Evolutionary conservation across 2,888 invertebrate species (phyloP), one percentile per base, ranked within the genome.

Genomic region (Leuctra nigra): DNA sequence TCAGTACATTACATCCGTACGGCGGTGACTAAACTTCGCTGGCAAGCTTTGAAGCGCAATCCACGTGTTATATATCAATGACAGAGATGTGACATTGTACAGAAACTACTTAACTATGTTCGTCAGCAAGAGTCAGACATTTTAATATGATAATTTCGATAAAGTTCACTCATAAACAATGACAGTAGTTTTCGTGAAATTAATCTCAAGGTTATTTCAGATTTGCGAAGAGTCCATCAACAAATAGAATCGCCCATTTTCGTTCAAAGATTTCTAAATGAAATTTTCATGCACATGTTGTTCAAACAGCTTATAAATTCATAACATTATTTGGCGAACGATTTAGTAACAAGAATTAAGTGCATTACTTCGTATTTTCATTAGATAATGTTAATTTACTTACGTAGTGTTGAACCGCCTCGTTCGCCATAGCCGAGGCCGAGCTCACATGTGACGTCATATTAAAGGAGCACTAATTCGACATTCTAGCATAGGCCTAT

Each of bases 361-460:
- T 52, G 55, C 59, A 59, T 57, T 59, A 59, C 47, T 55, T 60
- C 57, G 55, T 57, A 60, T 57, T 53, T 46, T 48, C 53, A 38
- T 23, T 18, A 54, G 50, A 57, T 57, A 44, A 29, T 44, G 16
- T 41, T 23, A 54, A 57, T 57, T 53, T 61, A 59, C 61, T 61
- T 54, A 61, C 61, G 39, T 57, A 47, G 47, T 59, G 57, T 47
- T 55, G 55, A 33, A 59, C 57, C 61, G 61, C 54, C 55, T 59
- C 56, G 53, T 57, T 59, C 59, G 61, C 61, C 61, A 61, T 61
- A 59, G 55, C 59, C 53, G 48, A 50, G 41, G 18, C 20, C 48
- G n/a, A n/a, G 47, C 47, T 35, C 53, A 55, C 59, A 60, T 60
- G 55, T 60, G 59, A 61, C 59, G 59, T 61, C 61, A 61, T 59